Base-by-base conservation (phyloP, 2,113 vertebrate genomes). In the Indicator indicator region DNA sequence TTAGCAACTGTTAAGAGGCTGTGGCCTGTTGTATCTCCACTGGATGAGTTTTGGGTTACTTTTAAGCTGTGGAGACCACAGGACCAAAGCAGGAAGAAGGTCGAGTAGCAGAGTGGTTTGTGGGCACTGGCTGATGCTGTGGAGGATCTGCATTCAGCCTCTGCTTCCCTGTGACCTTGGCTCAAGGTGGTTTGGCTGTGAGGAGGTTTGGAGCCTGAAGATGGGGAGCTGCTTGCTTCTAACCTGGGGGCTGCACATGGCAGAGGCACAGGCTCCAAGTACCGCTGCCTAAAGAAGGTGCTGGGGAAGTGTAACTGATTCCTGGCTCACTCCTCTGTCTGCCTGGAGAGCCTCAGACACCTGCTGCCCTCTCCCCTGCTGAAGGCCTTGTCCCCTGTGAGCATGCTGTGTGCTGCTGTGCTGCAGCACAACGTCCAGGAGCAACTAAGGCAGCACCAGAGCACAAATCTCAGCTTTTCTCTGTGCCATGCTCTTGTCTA, bases 341-440 rank as follows among this genome's bases (percentile, higher is more conserved):
- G 1, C 59, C 68, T 59, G 55, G 59, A 83, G 82, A 75, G 16
- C 44, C 54, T 74, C 36, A 36, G 56, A 46, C 8, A 8, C 12
- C 0, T 42, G 1, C 12, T 72, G 58, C 60, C 46, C 32, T 67
- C 42, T 30, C 5, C 20, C 36, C 32, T 69, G 68, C 68, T 1
- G 1, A 26, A 69, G 55, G 33, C 48, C 0, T 0, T 6, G 40
- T 54, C 9, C 12, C 12, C 59, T 30, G 0, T 0, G 20, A 52
- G 18, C 1, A 3, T 32, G 4, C 30, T 33, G 3, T 19, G 23
- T 36, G 26, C 67, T 65, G 33, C 73, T 52, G 44, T 9, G 67
- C 36, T 44, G 28, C 48, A 26, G 58, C 67, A 76, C 26, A 79
- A 27, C 4, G 36, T 24, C 62, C 32, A 48, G 60, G 36, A 78